phyloP scores from a whole-genome alignment of 2,113 vertebrate species.

The Oreochromis niloticus region DNA sequence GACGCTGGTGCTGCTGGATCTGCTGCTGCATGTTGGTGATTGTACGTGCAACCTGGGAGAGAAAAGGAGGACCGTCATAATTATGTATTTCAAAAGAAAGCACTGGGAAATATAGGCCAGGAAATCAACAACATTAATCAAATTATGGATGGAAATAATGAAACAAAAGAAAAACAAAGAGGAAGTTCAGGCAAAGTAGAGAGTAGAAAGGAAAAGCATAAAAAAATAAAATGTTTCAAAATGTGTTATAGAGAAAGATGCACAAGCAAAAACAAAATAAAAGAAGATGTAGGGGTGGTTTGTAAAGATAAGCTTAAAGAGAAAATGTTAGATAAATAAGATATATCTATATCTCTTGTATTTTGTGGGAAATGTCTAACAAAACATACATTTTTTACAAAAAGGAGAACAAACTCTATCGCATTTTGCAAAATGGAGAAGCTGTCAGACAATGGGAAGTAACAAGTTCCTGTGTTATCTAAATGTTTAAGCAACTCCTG shows the following conservation, averaged over 20 bases:
- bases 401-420: neutral
- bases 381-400: neutral
- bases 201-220: neutral
- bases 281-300: neutral
- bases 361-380: neutral
- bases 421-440: neutral
- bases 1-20: conserved; percentile 99
- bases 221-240: neutral
- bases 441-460: neutral
- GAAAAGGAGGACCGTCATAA: neutral
- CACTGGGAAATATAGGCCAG: neutral
- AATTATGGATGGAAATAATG: neutral
- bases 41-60: conserved; percentile 93
- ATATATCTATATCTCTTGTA: neutral
- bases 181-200: neutral
- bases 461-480: neutral
- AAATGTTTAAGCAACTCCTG: neutral
- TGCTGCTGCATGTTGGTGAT: conserved; percentile 99
- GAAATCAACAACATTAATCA: neutral
- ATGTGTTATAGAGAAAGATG: neutral
- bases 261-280: neutral
- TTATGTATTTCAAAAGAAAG: neutral
- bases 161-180: neutral
- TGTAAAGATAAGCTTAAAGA: neutral
- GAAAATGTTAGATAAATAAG: neutral